Evolutionary conservation across 1,140 invertebrate species (phyloP).

Genomic region (Pygmarrhopalites habei): DNA sequence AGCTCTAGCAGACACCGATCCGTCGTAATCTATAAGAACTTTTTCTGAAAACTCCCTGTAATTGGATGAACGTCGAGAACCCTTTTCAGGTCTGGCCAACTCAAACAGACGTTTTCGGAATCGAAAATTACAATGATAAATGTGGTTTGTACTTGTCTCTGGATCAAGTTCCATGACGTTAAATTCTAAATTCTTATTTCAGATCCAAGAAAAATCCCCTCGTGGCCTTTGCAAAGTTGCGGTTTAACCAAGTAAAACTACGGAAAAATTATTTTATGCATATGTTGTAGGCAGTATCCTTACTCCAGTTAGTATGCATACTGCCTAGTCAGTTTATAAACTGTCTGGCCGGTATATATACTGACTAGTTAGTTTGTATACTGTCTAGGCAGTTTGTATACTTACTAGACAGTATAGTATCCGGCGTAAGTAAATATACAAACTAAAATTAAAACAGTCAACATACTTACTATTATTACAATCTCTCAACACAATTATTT

Average conservation of each 20-base stretch:
- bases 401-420: background rate
- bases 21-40: slow-evolving; percentile 29
- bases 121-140: slow-evolving; percentile 27
- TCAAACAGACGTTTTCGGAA: slow-evolving; percentile 35
- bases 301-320: too few species aligned
- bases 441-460: too few species aligned
- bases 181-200: too few species aligned
- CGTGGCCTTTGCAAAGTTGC: background rate
- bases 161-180: too few species aligned
- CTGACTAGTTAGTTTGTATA: too few species aligned
- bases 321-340: too few species aligned
- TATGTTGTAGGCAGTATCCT: too few species aligned
- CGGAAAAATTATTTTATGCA: background rate
- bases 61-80: background rate
- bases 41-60: background rate
- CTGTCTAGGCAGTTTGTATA: too few species aligned
- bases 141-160: too few species aligned
- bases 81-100: slow-evolving; percentile 27
- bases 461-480: background rate
- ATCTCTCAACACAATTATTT: too few species aligned
- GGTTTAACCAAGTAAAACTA: background rate
- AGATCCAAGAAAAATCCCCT: background rate
- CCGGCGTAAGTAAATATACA: too few species aligned
- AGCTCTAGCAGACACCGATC: slow-evolving; percentile 15
- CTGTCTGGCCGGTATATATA: too few species aligned